Evolutionary conservation across 2,888 invertebrate species (phyloP).

Genomic region (Serripes groenlandicus): DNA sequence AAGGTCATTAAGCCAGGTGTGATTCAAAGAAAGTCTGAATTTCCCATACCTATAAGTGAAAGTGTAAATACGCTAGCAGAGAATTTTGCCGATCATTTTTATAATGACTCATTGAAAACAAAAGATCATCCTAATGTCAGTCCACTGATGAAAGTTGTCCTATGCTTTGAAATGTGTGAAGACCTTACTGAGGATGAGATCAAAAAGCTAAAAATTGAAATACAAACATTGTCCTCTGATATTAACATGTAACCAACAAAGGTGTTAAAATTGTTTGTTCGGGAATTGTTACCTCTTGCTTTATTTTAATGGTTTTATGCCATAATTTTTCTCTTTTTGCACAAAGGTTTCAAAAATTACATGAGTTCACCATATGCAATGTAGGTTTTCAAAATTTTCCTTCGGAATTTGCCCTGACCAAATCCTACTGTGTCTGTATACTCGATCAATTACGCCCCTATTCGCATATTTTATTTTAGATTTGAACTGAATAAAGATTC

Average conservation of each 20-base stretch:
- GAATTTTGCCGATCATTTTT: conserved; percentile 51
- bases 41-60: conserved; percentile 34
- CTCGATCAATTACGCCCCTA: no score
- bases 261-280: conserved; percentile 1
- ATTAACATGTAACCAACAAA: conserved; percentile 38
- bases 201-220: conserved; percentile 19
- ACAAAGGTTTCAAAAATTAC: no score
- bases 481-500: no score
- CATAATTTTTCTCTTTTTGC: no score
- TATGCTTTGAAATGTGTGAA: neutral
- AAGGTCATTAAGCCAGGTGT: conserved; percentile 23
- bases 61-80: conserved; percentile 35
- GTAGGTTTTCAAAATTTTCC: no score
- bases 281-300: conserved; percentile 18
- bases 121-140: conserved; percentile 37
- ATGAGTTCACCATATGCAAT: no score
- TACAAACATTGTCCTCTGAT: conserved; percentile 34
- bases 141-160: conserved; percentile 26
- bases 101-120: conserved; percentile 35
- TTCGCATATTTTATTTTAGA: no score
- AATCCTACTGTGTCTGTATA: no score
- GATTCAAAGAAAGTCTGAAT: conserved; percentile 39
- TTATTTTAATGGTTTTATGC: no score
- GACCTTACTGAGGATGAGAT: conserved; percentile 37
- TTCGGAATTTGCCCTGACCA: no score